These are phyloP conservation scores for Dexiosoma caninum DNA, from an alignment of 2,888 invertebrate genomes.

Conservation along the genomic window DNA sequence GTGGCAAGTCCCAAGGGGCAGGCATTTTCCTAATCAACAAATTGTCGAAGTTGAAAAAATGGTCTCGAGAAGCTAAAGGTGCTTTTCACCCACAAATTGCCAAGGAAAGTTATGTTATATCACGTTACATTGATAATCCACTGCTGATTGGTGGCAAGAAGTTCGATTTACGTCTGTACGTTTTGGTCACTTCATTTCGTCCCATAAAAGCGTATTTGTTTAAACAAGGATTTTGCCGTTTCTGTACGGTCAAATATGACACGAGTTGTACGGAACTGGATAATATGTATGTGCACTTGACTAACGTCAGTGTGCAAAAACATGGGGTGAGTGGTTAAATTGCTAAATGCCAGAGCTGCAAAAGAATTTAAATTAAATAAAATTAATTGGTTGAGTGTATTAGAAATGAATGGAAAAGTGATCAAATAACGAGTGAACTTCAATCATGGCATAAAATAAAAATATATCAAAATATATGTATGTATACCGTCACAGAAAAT, in stretches of 20 bases:
- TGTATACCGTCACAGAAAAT: too few relatives aligned
- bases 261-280: slow-evolving; percentile 91
- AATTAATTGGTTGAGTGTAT: too few relatives aligned
- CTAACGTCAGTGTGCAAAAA: slow-evolving; percentile 98
- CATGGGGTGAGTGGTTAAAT: slow-evolving; percentile 81
- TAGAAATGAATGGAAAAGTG: too few relatives aligned
- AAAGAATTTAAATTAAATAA: too few relatives aligned
- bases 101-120: slow-evolving; percentile 96
- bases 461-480: too few relatives aligned
- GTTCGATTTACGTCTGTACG: slow-evolving; percentile 94
- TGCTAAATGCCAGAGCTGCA: too few relatives aligned
- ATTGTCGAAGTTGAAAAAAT: slow-evolving; percentile 93
- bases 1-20: slow-evolving; percentile 95
- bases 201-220: slow-evolving; percentile 96
- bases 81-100: slow-evolving; percentile 90
- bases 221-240: slow-evolving; percentile 95
- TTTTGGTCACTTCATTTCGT: slow-evolving; percentile 94
- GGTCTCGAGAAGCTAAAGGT: slow-evolving; percentile 91
- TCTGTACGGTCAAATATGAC: slow-evolving; percentile 97
- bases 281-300: slow-evolving; percentile 96
- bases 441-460: too few relatives aligned
- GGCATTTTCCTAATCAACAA: slow-evolving; percentile 98
- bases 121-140: slow-evolving; percentile 97
- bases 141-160: slow-evolving; percentile 96
- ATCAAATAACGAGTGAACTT: too few relatives aligned